Conservation (phyloP, 2,113 vertebrate species). For the Thamnophis sirtalis region DNA sequence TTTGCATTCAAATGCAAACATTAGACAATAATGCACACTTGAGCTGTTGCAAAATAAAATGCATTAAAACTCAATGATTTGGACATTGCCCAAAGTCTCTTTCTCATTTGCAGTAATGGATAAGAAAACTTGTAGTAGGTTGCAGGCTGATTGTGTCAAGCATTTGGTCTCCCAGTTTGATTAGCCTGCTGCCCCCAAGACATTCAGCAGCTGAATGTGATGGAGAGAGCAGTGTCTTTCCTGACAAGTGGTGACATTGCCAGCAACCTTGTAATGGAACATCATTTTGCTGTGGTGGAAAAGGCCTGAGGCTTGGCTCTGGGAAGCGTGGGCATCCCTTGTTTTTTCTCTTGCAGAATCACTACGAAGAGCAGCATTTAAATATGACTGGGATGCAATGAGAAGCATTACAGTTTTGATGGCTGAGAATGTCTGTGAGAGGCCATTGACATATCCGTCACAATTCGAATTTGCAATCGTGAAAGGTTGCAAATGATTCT, state of each 20-base stretch:
- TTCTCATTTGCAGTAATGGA: slow-evolving; percentile 5
- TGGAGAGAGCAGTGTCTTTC: not conserved
- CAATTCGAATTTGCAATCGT: not conserved
- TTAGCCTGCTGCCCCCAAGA: not conserved
- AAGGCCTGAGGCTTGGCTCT: not conserved
- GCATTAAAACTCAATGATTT: not conserved
- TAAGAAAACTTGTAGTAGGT: not conserved
- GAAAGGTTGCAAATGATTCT: not conserved
- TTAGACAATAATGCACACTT: not conserved
- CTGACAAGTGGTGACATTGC: not conserved
- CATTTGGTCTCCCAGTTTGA: not conserved
- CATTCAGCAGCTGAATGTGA: not conserved
- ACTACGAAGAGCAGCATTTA: not conserved
- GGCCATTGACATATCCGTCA: not conserved
- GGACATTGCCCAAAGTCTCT: slow-evolving; percentile 14
- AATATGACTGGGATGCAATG: not conserved
- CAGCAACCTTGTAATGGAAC: not conserved
- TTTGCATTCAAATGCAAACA: slow-evolving; percentile 32
- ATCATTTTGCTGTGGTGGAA: not conserved
- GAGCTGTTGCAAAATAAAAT: slow-evolving; percentile 29
- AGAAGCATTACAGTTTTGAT: not conserved
- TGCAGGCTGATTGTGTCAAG: not conserved
- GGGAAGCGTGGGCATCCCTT: not conserved
- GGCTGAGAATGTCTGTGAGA: not conserved
- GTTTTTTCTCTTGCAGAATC: not conserved